Evolutionary conservation across 2,888 invertebrate species (phyloP).

Genomic region (Drosophila maculinotata): DNA sequence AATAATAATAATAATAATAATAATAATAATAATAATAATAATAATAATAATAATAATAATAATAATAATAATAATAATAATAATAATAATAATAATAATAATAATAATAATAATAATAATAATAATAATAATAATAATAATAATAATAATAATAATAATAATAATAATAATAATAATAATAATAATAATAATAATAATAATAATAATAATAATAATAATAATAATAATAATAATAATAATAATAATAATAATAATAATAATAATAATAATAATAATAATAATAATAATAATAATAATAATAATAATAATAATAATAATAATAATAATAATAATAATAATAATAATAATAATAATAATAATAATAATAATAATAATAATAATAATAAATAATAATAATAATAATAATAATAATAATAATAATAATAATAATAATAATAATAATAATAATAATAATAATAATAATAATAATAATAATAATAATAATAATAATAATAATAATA

Average conservation of each 20-base stretch:
- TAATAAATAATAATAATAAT: too few relatives aligned
- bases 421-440: too few relatives aligned
- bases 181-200: constrained; percentile 3
- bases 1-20: too few relatives aligned
- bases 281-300: constrained; percentile 3
- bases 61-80: too few relatives aligned
- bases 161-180: constrained; percentile 3
- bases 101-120: constrained; percentile 3
- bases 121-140: constrained; percentile 3
- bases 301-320: constrained; percentile 3
- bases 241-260: background rate
- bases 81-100: constrained; percentile 3
- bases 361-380: too few relatives aligned
- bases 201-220: constrained; percentile 3
- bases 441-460: constrained; percentile 3
- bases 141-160: constrained; percentile 3
- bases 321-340: constrained; percentile 3
- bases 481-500: constrained; percentile 3
- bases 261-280: constrained; percentile 3
- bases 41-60: too few relatives aligned
- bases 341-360: too few relatives aligned
- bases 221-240: constrained; percentile 3
- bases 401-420: too few relatives aligned
- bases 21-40: too few relatives aligned
- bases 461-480: constrained; percentile 3